These are phyloP conservation scores for Cirrhinus mrigala DNA, from an alignment of 2,797 vertebrate genomes.

Conservation along the genomic window DNA sequence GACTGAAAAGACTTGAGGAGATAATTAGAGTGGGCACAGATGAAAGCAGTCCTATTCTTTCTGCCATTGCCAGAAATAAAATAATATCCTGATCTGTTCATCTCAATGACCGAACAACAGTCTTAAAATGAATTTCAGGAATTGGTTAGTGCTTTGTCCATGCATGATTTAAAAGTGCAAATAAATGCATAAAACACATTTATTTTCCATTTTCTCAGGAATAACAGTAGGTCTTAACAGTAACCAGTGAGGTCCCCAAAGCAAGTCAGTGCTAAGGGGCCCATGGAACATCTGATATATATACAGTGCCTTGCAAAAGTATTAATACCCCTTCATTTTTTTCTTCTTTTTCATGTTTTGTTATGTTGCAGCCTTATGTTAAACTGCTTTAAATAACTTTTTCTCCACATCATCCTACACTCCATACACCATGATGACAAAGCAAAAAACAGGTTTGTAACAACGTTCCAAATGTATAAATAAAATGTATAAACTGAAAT, in stretches of 20 bases:
- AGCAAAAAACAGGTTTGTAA: too few relatives aligned
- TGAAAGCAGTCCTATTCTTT: background rate
- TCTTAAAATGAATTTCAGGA: background rate
- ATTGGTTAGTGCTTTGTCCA: background rate
- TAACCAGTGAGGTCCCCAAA: background rate
- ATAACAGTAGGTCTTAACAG: background rate
- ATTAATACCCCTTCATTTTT: too few relatives aligned
- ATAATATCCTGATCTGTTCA: background rate
- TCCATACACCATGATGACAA: too few relatives aligned
- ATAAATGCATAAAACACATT: background rate
- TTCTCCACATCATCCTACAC: too few relatives aligned
- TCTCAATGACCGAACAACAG: background rate
- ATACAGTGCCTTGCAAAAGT: too few relatives aligned
- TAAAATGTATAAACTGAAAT: too few relatives aligned
- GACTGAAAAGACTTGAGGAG: background rate
- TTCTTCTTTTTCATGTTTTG: too few relatives aligned
- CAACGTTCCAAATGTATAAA: too few relatives aligned
- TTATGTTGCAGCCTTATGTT: too few relatives aligned
- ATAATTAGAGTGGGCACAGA: background rate
- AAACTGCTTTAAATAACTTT: too few relatives aligned
- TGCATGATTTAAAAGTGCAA: background rate
- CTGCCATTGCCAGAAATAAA: conserved; percentile 3
- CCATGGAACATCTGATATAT: background rate
- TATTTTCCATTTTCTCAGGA: background rate
- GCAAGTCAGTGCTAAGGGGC: background rate